phyloP scores from a whole-genome alignment of 2,113 vertebrate genomes.

The Tenrec ecaudatus region DNA sequence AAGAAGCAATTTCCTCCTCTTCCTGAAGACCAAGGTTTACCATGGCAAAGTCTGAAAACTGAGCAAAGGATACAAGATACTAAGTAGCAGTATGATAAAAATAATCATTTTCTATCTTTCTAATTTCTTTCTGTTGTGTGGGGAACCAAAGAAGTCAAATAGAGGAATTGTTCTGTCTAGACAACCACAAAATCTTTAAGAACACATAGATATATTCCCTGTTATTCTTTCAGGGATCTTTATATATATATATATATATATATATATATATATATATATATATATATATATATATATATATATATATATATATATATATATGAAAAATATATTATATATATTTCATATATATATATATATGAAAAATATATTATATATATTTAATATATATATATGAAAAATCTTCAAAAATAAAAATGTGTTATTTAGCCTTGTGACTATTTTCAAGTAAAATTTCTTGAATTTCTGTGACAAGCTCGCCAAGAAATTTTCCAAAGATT shows the following conservation, averaged over 20 bases:
- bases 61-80: constrained; percentile 70
- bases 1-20: constrained; percentile 66
- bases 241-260: constrained; percentile 64
- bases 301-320: background rate
- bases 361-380: too few species aligned
- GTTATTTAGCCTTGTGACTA: constrained; percentile 81
- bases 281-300: too few species aligned
- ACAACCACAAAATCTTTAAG: constrained; percentile 73
- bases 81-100: constrained; percentile 75
- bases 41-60: constrained; percentile 57
- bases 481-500: constrained; percentile 74
- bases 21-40: constrained; percentile 75
- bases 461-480: constrained; percentile 80
- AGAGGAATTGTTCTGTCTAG: constrained; percentile 76
- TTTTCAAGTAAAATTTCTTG: constrained; percentile 81
- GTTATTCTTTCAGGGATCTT: constrained; percentile 67
- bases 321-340: too few species aligned
- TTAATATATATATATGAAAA: constrained; percentile 67
- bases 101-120: constrained; percentile 67
- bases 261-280: constrained; percentile 70
- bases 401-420: constrained; percentile 79
- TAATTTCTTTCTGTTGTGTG: constrained; percentile 69
- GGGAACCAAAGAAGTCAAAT: constrained; percentile 76
- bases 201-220: constrained; percentile 53
- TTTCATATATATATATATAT: constrained; percentile 67